These are phyloP conservation scores for Cercocebus atys DNA, from an alignment of 2,113 vertebrate species.

Conservation along the genomic window DNA sequence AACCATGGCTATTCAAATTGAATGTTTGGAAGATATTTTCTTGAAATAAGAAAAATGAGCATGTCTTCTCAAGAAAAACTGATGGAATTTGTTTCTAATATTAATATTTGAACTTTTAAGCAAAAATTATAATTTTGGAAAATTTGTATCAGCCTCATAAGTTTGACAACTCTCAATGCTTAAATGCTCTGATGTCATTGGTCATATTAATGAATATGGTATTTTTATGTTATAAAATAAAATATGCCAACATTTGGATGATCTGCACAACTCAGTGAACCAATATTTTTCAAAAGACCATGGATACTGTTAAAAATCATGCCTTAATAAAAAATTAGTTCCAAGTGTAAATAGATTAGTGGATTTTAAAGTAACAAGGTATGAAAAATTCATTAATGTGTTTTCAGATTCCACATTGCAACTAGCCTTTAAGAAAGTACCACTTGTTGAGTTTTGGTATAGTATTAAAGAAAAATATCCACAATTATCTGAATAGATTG, in stretches of 20 bases:
- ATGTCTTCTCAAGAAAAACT: neutral
- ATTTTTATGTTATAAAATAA: neutral
- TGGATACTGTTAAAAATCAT: neutral
- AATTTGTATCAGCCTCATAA: neutral
- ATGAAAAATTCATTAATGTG: neutral
- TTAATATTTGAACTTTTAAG: slow-evolving; percentile 8
- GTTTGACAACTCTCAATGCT: neutral
- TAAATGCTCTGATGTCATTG: slow-evolving; percentile 22
- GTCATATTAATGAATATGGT: neutral
- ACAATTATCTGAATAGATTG: too few relatives aligned
- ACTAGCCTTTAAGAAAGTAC: too few relatives aligned
- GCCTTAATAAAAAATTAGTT: neutral
- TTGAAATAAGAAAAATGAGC: neutral
- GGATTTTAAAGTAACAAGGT: neutral
- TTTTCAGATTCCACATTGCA: neutral
- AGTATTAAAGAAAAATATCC: too few relatives aligned
- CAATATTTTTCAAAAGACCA: neutral
- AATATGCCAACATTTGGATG: neutral
- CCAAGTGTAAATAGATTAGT: neutral
- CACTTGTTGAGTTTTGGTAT: too few relatives aligned
- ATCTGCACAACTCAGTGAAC: neutral
- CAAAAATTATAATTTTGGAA: slow-evolving; percentile 1
- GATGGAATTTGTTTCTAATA: neutral
- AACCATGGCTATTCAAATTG: neutral
- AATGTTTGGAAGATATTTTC: neutral